Evolutionary conservation across 2,113 vertebrate genomes (phyloP).

Genomic region (Stegostoma tigrinum): DNA sequence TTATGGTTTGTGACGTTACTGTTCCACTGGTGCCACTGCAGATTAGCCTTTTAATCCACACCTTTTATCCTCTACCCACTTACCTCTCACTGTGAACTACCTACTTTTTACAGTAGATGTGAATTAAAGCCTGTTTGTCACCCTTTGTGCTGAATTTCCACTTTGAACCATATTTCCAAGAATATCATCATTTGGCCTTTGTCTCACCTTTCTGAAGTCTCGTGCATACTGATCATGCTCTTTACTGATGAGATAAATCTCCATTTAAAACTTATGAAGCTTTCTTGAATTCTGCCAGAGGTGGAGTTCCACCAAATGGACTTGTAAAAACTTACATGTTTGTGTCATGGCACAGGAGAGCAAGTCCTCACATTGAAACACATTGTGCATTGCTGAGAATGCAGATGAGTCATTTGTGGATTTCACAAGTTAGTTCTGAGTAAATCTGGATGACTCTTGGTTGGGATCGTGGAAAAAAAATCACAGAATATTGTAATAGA

Average conservation of each 20-base stretch:
- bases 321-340: background rate
- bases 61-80: too few relatives aligned
- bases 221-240: too few relatives aligned
- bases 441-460: background rate
- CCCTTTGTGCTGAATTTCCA: too few relatives aligned
- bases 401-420: background rate
- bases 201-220: too few relatives aligned
- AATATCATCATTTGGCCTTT: too few relatives aligned
- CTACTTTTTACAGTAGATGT: too few relatives aligned
- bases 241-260: background rate
- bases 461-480: background rate
- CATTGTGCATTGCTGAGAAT: background rate
- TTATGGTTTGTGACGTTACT: too few relatives aligned
- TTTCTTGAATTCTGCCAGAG: background rate
- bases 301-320: background rate
- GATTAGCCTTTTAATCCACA: too few relatives aligned
- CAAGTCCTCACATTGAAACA: background rate
- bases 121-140: too few relatives aligned
- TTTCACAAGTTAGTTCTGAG: background rate
- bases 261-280: background rate
- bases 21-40: too few relatives aligned
- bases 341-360: background rate
- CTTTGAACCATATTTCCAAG: too few relatives aligned
- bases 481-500: background rate
- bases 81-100: too few relatives aligned